Percentiles rank a stretch among this genome's conserved stretches.
Conservation (phyloP, 53 echinoderm and acorn worm species). For the Paracentrotus lividus region DNA sequence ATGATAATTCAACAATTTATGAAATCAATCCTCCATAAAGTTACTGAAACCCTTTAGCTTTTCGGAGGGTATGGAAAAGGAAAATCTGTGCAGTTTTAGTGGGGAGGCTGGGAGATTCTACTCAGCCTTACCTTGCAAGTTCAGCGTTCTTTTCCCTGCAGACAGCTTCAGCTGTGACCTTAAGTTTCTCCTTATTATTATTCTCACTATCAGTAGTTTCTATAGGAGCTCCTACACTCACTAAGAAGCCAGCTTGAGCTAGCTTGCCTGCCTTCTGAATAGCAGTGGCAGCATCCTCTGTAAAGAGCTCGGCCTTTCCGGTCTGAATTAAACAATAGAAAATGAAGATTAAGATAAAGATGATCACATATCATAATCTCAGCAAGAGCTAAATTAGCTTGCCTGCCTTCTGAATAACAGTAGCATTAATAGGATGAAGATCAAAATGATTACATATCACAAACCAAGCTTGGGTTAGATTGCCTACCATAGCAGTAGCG, state of each 20-base stretch:
- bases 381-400: slow-evolving; percentile 87
- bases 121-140: slow-evolving; percentile 77
- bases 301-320: slow-evolving; percentile 89
- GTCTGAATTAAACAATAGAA: slow-evolving; percentile 69
- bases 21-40: too few species aligned
- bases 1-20: too few species aligned
- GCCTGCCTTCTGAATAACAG: slow-evolving; percentile 87
- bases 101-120: neutral
- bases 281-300: slow-evolving; percentile 82
- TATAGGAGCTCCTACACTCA: slow-evolving; percentile 84
- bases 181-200: slow-evolving; percentile 86
- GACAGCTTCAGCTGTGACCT: slow-evolving; percentile 84
- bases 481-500: slow-evolving; percentile 75
- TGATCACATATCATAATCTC: slow-evolving; percentile 81
- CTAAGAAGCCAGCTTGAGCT: slow-evolving; percentile 88
- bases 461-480: too few species aligned
- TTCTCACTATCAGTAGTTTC: slow-evolving; percentile 77
- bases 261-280: slow-evolving; percentile 88
- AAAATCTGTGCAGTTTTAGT: neutral
- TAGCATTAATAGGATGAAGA: too few species aligned
- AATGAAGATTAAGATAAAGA: too few species aligned
- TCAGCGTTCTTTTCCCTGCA: slow-evolving; percentile 92
- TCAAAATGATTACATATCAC: too few species aligned
- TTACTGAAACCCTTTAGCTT: too few species aligned
- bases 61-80: too few species aligned